Evolutionary conservation across 2,888 invertebrate species (phyloP).

Genomic region (Monoplex corrugatus): DNA sequence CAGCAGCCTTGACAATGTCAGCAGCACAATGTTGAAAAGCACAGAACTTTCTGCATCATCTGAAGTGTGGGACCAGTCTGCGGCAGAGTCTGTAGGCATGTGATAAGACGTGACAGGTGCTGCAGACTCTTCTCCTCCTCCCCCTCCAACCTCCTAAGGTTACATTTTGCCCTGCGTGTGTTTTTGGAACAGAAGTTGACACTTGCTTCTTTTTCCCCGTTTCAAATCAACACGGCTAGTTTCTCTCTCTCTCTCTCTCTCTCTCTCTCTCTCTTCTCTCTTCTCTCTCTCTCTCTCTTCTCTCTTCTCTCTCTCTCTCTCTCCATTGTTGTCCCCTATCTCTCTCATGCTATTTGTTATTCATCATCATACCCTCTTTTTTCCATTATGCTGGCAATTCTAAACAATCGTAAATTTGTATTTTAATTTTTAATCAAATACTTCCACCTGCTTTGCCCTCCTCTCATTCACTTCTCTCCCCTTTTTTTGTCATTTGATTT

Average conservation of each 20-base stretch:
- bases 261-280: neutral
- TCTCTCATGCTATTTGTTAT: neutral
- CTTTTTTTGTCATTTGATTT: neutral
- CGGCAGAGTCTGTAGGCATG: constrained; percentile 39
- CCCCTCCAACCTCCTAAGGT: no score
- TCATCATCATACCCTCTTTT: neutral
- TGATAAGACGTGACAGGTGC: neutral
- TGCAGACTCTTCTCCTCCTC: neutral
- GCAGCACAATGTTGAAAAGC: neutral
- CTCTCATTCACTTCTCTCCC: neutral
- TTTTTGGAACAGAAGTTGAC: neutral
- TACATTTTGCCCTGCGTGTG: no score
- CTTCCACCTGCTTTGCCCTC: neutral
- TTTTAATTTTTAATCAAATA: neutral
- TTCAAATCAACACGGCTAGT: no score
- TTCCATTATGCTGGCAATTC: neutral
- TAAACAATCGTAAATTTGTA: neutral
- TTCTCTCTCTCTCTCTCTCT: neutral
- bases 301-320: neutral
- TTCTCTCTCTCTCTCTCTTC: neutral
- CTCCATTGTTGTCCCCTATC: neutral
- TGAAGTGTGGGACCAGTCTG: neutral
- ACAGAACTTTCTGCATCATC: constrained; percentile 33
- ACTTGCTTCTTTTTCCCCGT: neutral
- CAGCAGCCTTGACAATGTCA: constrained; percentile 14